Evolutionary conservation across 2,797 vertebrate genomes (phyloP), one percentile per base, ranked within the genome.

Genomic region (Coluber constrictor): DNA sequence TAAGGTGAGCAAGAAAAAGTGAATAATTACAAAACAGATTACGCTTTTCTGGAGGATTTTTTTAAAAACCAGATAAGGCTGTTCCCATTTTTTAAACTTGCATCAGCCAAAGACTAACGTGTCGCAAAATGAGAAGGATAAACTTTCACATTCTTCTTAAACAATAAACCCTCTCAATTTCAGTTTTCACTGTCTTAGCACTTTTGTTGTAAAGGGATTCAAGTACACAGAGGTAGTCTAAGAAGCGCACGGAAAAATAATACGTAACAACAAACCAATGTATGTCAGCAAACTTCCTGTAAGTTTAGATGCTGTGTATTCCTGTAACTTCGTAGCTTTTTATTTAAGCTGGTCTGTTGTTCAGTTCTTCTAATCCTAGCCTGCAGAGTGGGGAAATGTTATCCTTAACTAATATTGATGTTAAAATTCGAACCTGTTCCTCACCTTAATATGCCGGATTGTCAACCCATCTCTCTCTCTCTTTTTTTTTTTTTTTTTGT

Each of bases 1-100:
- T 98, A 96, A 96, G 97, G 98, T 98, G 93, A 96, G 96, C 94
- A 87, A 86, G 16, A 15, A 32, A 16, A 12, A 5, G 18, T 29
- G 2, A 88, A 23, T 55, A 57, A 18, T 51, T 47, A 59, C 1
- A 15, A 56, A 79, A 54, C 51, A 54, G 51, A 54, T 54, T 54
- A 54, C 51, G 11, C 51, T 8, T 32, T 88, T 43, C n/a, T 11
- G 25, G 66, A 83, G 3, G 16, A 0, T 23, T 87, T 20, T 55
- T 91, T 59, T 55, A 27, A 7, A n/a, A 55, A 55, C 7, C 51
- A 87, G 23, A 1, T 61, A 88, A 88, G n/a, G 15, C 29, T 27
- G 9, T 51, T 88, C 29, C 13, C 23, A 20, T 70, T 55, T 37
- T 79, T 57, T 59, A 79, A 90, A 90, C 25, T 90, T 54, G 27